Evolutionary conservation across 1,140 invertebrate genomes (phyloP), one percentile per base, ranked within the genome.

Genomic region (Venturia canescens): DNA sequence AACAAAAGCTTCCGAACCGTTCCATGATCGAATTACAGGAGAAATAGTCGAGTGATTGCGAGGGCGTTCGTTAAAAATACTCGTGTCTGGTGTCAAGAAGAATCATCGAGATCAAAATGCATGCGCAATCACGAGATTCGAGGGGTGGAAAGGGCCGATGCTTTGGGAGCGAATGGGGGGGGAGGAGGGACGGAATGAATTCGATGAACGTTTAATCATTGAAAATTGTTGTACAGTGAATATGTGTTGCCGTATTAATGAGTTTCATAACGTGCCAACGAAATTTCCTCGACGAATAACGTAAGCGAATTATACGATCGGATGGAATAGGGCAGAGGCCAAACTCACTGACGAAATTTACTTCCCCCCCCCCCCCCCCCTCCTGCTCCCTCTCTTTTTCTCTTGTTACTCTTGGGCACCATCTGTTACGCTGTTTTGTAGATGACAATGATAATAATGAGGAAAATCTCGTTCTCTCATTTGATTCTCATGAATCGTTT

Each of bases 241-340:
- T 84, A 84, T 88, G 84, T 88, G 50, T 85, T 83, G 86, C 81
- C 83, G 85, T 85, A 87, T 89, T 89, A 89, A 89, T 86, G 89
- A 91, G 87, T 90, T 91, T 87, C 87, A 90, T 88, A 90, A 88
- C 87, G 84, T 81, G 86, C 83, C 89, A 89, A 90, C 88, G 87
- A 89, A 88, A 89, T 90, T 91, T 84, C 74, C 83, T 84, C 83
- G 87, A 87, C 86, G 87, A 90, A 75, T 75, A 75, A 86, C 85
- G 85, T 87, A 89, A 90, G 86, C 88, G 85, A 87, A 89, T 90
- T 89, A 90, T 29, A 83, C 76, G 85, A 34, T 50, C 83, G 85
- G 9, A 66, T 86, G 66, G 85, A 88, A 88, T 89, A 69, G 66
- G 38, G 48, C 72, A 69, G 48, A 31, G 26, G 16, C 26, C 72